These are phyloP conservation scores for Intellagama lesueurii DNA, from an alignment of 2,797 vertebrate species.

Conservation along the genomic window DNA sequence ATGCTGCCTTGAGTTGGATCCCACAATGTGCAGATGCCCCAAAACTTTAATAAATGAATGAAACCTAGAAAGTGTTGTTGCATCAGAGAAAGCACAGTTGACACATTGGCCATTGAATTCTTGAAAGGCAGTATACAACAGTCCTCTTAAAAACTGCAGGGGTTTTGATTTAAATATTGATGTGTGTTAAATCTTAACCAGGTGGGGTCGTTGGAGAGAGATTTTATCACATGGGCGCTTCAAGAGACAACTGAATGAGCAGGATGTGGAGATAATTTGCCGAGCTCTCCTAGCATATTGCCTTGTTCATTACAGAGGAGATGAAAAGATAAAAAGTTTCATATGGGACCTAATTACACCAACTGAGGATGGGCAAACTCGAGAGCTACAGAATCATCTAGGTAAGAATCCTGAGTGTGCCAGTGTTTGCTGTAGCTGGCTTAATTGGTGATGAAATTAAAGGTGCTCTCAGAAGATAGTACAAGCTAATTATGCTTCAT, in stretches of 20 bases:
- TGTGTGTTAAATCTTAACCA: constrained; percentile 66
- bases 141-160: neutral
- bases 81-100: neutral
- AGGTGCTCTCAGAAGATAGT: neutral
- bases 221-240: constrained; percentile 96
- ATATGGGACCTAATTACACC: constrained; percentile 99
- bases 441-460: neutral
- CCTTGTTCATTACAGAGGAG: constrained; percentile 95
- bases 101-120: neutral
- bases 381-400: constrained; percentile 96
- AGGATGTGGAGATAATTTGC: constrained; percentile 96
- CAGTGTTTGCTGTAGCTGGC: neutral
- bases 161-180: constrained; percentile 15
- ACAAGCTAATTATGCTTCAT: neutral
- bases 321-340: constrained; percentile 99
- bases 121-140: neutral
- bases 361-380: constrained; percentile 92
- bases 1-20: no score
- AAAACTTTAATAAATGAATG: neutral
- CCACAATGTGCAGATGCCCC: neutral
- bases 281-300: constrained; percentile 94
- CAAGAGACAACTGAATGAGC: constrained; percentile 94
- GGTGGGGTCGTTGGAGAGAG: constrained; percentile 98
- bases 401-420: constrained; percentile 73
- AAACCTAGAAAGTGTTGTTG: neutral